A percentile compares a stretch with the other conserved stretches of the same genome.
Conservation (phyloP, 2,797 vertebrate species). For the Argya squamiceps region DNA sequence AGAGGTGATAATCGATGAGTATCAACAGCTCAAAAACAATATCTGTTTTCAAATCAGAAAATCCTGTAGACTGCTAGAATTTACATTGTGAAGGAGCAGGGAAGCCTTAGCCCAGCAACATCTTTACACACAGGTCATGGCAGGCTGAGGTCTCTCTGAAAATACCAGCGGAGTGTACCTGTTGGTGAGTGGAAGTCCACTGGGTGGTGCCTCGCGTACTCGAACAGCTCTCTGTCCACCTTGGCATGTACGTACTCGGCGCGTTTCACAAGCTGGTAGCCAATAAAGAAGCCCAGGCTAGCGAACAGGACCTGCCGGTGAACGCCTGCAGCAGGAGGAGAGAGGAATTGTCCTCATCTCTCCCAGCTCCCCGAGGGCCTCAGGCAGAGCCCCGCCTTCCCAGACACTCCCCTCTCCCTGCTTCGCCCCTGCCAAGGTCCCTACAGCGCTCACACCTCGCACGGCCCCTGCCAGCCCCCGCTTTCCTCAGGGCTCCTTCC, state of each 20-base stretch:
- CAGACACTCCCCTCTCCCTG: neutral
- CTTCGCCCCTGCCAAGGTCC: rapidly evolving
- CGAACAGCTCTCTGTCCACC: constrained; percentile 82
- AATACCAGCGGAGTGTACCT: constrained; percentile 63
- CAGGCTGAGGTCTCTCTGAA: neutral
- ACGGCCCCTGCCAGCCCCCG: rapidly evolving
- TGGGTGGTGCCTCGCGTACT: constrained; percentile 83
- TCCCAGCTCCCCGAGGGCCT: neutral
- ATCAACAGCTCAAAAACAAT: neutral
- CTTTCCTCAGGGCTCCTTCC: neutral
- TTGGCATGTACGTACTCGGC: constrained; percentile 80
- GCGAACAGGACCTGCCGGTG: constrained; percentile 85
- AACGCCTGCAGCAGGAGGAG: constrained; percentile 75
- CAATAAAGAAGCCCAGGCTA: constrained; percentile 83
- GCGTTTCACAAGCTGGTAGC: constrained; percentile 84
- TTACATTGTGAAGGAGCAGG: neutral
- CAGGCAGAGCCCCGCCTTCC: neutral
- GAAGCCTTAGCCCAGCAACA: neutral
- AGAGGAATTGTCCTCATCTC: no score
- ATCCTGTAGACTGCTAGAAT: neutral
- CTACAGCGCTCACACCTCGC: neutral
- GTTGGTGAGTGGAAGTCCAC: constrained; percentile 75
- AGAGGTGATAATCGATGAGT: rapidly evolving
- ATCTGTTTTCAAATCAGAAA: neutral
- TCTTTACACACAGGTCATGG: neutral